These are phyloP conservation scores for Protobothrops flavoviridis DNA, from an alignment of 2,113 vertebrate genomes.

Conservation along the genomic window DNA sequence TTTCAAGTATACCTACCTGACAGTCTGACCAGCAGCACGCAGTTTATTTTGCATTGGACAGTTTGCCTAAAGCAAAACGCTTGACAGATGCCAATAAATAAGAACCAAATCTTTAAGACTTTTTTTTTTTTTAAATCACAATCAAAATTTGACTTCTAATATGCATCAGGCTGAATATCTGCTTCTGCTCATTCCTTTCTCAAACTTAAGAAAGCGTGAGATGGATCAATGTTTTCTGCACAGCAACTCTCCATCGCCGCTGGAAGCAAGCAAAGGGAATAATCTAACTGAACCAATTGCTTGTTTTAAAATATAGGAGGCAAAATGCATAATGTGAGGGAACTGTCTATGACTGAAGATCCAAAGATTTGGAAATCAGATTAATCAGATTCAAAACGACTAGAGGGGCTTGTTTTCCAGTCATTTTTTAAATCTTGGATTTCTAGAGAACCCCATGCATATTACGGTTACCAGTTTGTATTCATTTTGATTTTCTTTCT, in stretches of 20 bases:
- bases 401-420: background rate
- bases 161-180: background rate
- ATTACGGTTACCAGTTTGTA: background rate
- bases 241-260: background rate
- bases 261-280: background rate
- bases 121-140: background rate
- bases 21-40: background rate
- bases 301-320: background rate
- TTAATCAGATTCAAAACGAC: background rate
- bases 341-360: background rate
- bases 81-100: background rate
- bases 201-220: conserved; percentile 7
- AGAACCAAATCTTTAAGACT: background rate
- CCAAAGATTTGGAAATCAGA: background rate
- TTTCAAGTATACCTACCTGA: background rate
- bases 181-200: background rate
- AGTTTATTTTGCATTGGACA: background rate
- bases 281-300: background rate
- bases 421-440: background rate
- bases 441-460: background rate
- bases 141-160: background rate
- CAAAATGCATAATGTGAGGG: background rate
- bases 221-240: background rate
- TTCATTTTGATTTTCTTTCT: background rate
- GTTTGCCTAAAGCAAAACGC: background rate